Percentiles rank a stretch among this genome's conserved stretches.
phyloP scores from a whole-genome alignment of 2,888 invertebrate genomes.

The Calliphora vomitoria region DNA sequence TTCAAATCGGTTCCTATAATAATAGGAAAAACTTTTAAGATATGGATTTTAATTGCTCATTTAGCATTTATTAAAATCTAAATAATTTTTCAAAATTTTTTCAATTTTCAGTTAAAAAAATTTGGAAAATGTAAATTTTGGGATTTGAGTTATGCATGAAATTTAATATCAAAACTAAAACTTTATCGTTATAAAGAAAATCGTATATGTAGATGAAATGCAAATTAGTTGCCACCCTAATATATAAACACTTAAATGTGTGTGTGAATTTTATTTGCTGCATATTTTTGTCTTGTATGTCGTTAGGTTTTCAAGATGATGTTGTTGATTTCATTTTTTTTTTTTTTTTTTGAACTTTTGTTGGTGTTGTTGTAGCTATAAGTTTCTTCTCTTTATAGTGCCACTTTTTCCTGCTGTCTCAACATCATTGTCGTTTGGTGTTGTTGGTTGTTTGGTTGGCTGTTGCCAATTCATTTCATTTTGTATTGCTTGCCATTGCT shows the following conservation, averaged over 20 bases:
- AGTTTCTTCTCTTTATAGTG: background rate
- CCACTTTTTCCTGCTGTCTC: conserved; percentile 30
- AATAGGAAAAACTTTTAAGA: too few species aligned
- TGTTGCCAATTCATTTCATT: conserved; percentile 8
- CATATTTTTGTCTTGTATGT: conserved; percentile 4
- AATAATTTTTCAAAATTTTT: too few species aligned
- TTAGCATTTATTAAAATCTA: too few species aligned
- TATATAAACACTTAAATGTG: background rate
- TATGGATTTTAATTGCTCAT: too few species aligned
- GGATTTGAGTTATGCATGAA: too few species aligned
- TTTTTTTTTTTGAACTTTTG: background rate
- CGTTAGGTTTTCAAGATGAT: conserved; percentile 30
- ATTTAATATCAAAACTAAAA: too few species aligned
- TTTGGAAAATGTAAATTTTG: too few species aligned
- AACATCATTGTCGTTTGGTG: conserved; percentile 11
- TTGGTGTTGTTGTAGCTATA: background rate
- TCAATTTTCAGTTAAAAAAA: too few species aligned
- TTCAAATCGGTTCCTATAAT: too few species aligned
- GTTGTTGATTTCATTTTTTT: background rate
- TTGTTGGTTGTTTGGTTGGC: background rate
- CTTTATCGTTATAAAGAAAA: too few species aligned
- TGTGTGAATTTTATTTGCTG: background rate
- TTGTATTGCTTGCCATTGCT: conserved; percentile 9
- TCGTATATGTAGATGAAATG: too few species aligned
- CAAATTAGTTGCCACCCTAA: too few species aligned